Evolutionary conservation across 1,140 invertebrate genomes (phyloP).

Genomic region (Campodea augens): DNA sequence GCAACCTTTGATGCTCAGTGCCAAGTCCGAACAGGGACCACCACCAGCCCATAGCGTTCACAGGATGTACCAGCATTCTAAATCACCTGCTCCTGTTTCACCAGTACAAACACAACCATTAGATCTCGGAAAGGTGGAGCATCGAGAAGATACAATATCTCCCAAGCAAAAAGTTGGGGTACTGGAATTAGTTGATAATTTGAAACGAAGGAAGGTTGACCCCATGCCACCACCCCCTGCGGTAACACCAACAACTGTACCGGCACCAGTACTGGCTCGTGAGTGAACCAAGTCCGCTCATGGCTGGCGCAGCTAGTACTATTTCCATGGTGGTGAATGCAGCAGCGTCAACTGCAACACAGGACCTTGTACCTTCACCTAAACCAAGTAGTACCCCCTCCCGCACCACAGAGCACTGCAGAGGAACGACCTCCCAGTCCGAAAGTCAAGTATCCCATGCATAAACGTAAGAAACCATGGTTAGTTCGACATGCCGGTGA

Average conservation of each 20-base stretch:
- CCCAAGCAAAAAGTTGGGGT: slow-evolving; percentile 33
- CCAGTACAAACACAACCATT: slow-evolving; percentile 5
- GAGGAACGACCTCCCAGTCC: slow-evolving; percentile 13
- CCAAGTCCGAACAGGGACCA: slow-evolving; percentile 25
- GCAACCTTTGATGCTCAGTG: slow-evolving; percentile 12
- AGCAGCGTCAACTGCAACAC: slow-evolving; percentile 24
- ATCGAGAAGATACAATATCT: slow-evolving; percentile 22
- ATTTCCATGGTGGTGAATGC: slow-evolving; percentile 48
- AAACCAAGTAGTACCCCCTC: slow-evolving; percentile 20
- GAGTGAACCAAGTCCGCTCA: slow-evolving; percentile 43
- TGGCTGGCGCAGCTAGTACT: slow-evolving; percentile 48
- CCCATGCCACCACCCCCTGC: too few relatives aligned
- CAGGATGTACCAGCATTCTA: slow-evolving; percentile 23
- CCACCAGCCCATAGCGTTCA: slow-evolving; percentile 35
- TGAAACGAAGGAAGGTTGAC: slow-evolving; percentile 12
- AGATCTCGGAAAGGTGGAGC: slow-evolving; percentile 8
- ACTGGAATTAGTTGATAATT: not conserved
- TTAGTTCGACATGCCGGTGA: slow-evolving; percentile 67
- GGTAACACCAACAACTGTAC: too few relatives aligned
- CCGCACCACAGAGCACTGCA: slow-evolving; percentile 24
- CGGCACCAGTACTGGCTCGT: slow-evolving; percentile 38
- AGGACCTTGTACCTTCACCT: slow-evolving; percentile 6
- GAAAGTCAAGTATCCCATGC: slow-evolving; percentile 27
- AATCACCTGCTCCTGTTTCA: slow-evolving; percentile 21
- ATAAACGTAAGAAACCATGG: slow-evolving; percentile 76